These are phyloP conservation scores for Condylura cristata DNA, from an alignment of 2,113 vertebrate genomes.

Conservation along the genomic window DNA sequence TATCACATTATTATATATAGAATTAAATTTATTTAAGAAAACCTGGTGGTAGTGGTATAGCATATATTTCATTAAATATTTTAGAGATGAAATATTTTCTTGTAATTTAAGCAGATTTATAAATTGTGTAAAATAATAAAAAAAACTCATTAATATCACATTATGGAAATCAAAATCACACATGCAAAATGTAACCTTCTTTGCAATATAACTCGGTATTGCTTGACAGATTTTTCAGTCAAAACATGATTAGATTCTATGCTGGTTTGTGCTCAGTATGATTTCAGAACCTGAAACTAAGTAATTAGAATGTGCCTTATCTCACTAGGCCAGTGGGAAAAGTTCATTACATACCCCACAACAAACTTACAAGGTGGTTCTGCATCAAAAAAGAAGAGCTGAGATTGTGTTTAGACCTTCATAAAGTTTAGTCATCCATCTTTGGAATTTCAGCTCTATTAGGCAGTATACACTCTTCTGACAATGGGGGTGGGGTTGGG, in stretches of 20 bases:
- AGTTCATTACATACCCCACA: constrained; percentile 61
- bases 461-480: background rate
- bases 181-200: constrained; percentile 22
- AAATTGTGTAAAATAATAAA: constrained; percentile 31
- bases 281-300: constrained; percentile 64
- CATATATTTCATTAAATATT: background rate
- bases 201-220: constrained; percentile 56
- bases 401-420: constrained; percentile 10
- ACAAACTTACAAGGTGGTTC: constrained; percentile 26
- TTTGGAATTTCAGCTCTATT: background rate
- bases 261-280: constrained; percentile 29
- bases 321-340: constrained; percentile 59
- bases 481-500: background rate
- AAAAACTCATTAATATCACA: constrained; percentile 28
- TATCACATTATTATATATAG: background rate
- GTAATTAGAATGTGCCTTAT: constrained; percentile 74
- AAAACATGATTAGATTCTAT: constrained; percentile 66
- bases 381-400: constrained; percentile 33
- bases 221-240: constrained; percentile 60
- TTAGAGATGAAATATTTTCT: constrained; percentile 22
- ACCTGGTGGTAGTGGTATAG: background rate
- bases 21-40: constrained; percentile 26
- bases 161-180: constrained; percentile 17
- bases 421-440: background rate
- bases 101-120: background rate